Evolutionary conservation across 2,888 invertebrate species (phyloP).

Genomic region (Meiosimyza platycephala): DNA sequence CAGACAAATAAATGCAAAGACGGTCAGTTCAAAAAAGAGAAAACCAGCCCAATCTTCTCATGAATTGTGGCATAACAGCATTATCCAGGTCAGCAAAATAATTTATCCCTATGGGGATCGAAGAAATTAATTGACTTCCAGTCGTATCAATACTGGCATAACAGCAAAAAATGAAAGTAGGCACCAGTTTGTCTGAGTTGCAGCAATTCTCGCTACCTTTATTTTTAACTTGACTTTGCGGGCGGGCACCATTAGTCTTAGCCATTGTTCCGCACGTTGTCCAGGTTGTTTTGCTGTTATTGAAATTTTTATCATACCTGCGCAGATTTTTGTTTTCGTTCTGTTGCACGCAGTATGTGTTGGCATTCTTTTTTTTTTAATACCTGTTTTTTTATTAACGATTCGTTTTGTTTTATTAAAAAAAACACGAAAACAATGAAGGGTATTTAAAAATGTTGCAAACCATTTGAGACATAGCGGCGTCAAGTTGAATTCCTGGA

Average conservation of each 20-base stretch:
- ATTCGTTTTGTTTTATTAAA: conserved; percentile 10
- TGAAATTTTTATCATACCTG: not conserved
- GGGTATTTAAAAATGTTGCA: not conserved
- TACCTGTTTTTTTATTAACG: not conserved
- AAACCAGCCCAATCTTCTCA: no score
- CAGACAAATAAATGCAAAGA: no score
- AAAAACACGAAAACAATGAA: conserved; percentile 7
- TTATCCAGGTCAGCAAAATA: no score
- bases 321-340: conserved; percentile 11
- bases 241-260: conserved; percentile 62
- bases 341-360: conserved; percentile 4
- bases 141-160: no score
- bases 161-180: no score
- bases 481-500: conserved; percentile 29
- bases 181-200: no score
- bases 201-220: no score
- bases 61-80: no score
- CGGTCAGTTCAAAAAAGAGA: no score
- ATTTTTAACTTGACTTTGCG: conserved; percentile 48
- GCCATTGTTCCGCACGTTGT: conserved; percentile 43
- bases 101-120: no score
- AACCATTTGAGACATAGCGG: conserved; percentile 33
- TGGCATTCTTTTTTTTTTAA: conserved; percentile 21
- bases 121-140: no score
- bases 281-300: conserved; percentile 3